Evolutionary conservation across 2,113 vertebrate species (phyloP), one percentile per base, ranked within the genome.

Genomic region (Melanostigma gelatinosum): DNA sequence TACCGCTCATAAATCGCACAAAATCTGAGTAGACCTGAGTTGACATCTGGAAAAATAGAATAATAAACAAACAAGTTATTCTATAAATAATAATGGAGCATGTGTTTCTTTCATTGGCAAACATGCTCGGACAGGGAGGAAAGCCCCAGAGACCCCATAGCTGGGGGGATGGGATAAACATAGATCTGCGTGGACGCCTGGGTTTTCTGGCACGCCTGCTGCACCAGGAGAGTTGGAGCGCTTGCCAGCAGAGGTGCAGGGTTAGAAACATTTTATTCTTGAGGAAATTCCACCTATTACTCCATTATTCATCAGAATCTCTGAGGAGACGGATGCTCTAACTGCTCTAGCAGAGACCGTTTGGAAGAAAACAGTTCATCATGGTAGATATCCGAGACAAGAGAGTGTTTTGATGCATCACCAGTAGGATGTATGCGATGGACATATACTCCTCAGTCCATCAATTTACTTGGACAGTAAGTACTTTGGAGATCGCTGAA

Each of bases 11-110:
- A 91, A 91, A 93, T 85, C 79, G 75, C 48, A 22, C 46, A 46
- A 88, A 83, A 82, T 83, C 88, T 70, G 58, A 65, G 50, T 3
- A 66, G 78, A 87, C 72, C 79, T 54, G 69, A 87, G 84, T 84
- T 88, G 66, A 84, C 77, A 86, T 84, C 79, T 86, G 88, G 81
- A 90, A 92, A 91, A 91, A 78, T 38, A 78, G 29, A 90, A 90
- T 86, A 89, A 94, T 92, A 93, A 90, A 93, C 88, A 95, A 94
- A 93, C 92, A 94, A 87, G 90, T 85, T 36, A 83, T 90, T 93
- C 90, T 92, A 92, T 94, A 94, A 94, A 95, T 95, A 92, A 94
- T 90, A 92, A 86, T 61, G 74, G 65, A 83, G 75, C 92, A 93
- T 93, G 88, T 93, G 93, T 82, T 93, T 92, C 88, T 88, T 87